Percentiles rank a stretch among this genome's conserved stretches.
phyloP scores from a whole-genome alignment of 2,797 vertebrate species.

The Pseudochirops corinnae region DNA sequence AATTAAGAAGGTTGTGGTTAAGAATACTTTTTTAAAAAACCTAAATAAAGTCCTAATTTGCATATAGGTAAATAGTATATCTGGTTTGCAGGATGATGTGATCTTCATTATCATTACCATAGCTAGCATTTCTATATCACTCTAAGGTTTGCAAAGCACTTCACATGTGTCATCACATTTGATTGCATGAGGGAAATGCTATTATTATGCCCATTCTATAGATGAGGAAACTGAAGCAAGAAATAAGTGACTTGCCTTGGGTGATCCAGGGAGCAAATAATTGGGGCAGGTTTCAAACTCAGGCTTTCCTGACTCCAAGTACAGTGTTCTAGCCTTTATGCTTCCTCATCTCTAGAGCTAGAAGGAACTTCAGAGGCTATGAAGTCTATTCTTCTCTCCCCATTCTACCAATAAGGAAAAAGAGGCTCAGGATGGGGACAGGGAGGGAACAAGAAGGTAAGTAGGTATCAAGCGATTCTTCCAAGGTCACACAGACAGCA shows the following conservation, averaged over 20 bases:
- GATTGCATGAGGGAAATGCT: neutral
- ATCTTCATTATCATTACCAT: neutral
- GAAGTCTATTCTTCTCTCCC: neutral
- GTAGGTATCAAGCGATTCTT: neutral
- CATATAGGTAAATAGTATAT: neutral
- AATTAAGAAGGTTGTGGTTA: slow-evolving; percentile 27
- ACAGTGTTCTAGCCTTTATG: neutral
- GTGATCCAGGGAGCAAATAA: neutral
- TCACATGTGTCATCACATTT: neutral
- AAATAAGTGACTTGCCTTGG: neutral
- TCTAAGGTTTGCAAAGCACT: neutral
- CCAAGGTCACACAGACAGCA: neutral
- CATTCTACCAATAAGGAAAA: neutral
- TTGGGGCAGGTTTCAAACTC: neutral
- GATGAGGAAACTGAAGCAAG: neutral
- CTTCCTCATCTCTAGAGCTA: neutral
- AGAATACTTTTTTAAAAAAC: slow-evolving; percentile 28
- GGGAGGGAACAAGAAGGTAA: neutral
- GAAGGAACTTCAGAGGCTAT: neutral
- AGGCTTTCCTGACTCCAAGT: neutral
- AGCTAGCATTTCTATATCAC: neutral
- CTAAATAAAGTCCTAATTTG: slow-evolving; percentile 9
- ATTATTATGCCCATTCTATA: neutral
- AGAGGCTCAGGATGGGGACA: neutral
- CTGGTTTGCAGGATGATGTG: neutral